Evolutionary conservation across 2,113 vertebrate genomes (phyloP).

Genomic region (Mellivora capensis): DNA sequence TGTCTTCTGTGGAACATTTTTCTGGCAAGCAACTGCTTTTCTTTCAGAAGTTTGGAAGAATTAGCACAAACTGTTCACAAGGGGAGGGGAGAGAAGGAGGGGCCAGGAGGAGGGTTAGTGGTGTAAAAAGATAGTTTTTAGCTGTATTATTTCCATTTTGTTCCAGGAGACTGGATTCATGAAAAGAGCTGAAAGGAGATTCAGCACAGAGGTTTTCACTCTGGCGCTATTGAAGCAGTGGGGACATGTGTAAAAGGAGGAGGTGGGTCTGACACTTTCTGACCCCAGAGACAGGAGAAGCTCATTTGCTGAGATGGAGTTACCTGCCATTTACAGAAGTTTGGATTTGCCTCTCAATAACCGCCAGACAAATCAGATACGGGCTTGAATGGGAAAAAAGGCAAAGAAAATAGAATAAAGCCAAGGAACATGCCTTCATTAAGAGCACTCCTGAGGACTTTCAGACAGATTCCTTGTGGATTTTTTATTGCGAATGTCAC

Average conservation of each 20-base stretch:
- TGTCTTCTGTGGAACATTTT: neutral
- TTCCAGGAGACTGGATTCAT: neutral
- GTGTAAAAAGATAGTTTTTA: neutral
- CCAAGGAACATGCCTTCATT: conserved; percentile 40
- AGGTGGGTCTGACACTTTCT: neutral
- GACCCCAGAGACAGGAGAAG: neutral
- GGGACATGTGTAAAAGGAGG: neutral
- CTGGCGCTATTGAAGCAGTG: neutral
- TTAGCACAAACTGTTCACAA: neutral
- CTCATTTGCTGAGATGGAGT: neutral
- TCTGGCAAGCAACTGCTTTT: neutral
- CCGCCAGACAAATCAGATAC: conserved; percentile 22
- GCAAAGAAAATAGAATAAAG: neutral
- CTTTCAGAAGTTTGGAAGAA: neutral
- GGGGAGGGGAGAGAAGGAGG: neutral
- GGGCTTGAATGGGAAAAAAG: neutral
- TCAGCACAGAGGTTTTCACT: neutral
- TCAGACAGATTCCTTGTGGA: conserved; percentile 47
- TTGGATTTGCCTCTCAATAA: conserved; percentile 47
- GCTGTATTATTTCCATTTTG: neutral
- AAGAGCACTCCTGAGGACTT: conserved; percentile 43
- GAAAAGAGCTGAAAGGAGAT: neutral
- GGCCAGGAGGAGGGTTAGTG: neutral
- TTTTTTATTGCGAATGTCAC: conserved; percentile 64
- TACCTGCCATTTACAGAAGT: conserved; percentile 13